Conservation (phyloP, 2,797 vertebrate genomes). For the Adrianichthys oophorus region DNA sequence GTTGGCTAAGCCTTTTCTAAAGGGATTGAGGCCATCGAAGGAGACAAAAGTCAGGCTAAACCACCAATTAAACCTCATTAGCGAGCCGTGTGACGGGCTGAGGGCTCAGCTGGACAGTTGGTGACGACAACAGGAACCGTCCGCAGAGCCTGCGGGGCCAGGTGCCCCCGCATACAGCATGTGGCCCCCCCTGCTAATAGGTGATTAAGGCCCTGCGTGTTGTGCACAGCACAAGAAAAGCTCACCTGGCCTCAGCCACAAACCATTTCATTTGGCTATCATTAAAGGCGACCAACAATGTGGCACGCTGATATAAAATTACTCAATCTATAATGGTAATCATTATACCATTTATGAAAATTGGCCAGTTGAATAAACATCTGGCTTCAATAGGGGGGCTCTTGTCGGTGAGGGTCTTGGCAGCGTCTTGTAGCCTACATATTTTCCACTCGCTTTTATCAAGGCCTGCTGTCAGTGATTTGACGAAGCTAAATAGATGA, state of each 20-base stretch:
- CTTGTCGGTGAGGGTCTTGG: conserved; percentile 75
- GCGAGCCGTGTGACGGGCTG: conserved; percentile 40
- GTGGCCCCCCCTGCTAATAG: conserved; percentile 25
- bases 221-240: conserved; percentile 48
- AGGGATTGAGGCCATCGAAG: conserved; percentile 63
- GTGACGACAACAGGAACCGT: conserved; percentile 39
- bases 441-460: conserved; percentile 81
- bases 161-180: conserved; percentile 23
- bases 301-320: conserved; percentile 76
- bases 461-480: conserved; percentile 80
- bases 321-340: conserved; percentile 78
- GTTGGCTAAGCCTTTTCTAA: conserved; percentile 65
- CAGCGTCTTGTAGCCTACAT: conserved; percentile 78
- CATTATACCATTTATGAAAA: conserved; percentile 82
- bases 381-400: conserved; percentile 82
- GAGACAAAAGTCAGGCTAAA: conserved; percentile 61
- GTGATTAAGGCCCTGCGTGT: conserved; percentile 35
- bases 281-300: conserved; percentile 73
- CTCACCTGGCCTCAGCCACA: conserved; percentile 70
- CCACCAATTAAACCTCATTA: conserved; percentile 67
- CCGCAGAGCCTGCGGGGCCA: conserved; percentile 29
- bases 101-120: conserved; percentile 55
- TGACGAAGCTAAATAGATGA: conserved; percentile 83
- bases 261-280: conserved; percentile 71
- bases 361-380: conserved; percentile 83